Evolutionary conservation across 2,113 vertebrate genomes (phyloP), one percentile per base, ranked within the genome.

Genomic region (Platysternon megacephalum): DNA sequence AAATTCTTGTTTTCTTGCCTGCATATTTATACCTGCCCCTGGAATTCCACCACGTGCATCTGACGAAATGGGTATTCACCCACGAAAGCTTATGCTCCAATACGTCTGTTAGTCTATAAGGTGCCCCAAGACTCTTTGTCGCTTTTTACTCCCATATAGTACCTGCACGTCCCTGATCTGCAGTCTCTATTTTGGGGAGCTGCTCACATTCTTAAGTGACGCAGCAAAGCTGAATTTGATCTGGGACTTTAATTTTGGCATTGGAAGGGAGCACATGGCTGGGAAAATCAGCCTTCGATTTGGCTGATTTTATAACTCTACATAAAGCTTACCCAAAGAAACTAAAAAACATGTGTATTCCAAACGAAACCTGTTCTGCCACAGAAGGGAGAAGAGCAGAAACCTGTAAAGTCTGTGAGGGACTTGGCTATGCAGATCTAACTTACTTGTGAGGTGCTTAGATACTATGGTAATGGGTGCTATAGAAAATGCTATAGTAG

Each of bases 111-210:
- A n/a, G n/a, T n/a, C n/a, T n/a, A n/a, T n/a, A n/a, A n/a, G n/a
- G n/a, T n/a, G n/a, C n/a, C n/a, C n/a, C n/a, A n/a, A n/a, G n/a
- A n/a, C n/a, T n/a, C n/a, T n/a, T n/a, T n/a, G n/a, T n/a, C n/a
- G n/a, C n/a, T n/a, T n/a, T n/a, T n/a, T 0, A 0, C 8, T 14
- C 49, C 14, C 7, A 10, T 16, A 2, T 42, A 29, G 35, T 32
- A 8, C 7, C 12, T n/a, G 26, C 11, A 2, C 7, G 5, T 48
- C n/a, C 42, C 8, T 35, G 49, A 10, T 0, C 49, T 42, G 49
- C 58, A 3, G 4, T 68, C 35, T n/a, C 8, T n/a, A 19, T 68
- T n/a, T 68, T n/a, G 65, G 35, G 65, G 6, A 68, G 14, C 8
- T 68, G 35, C 17, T 68, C 32, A 9, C 35, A 22, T 29, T 56